These are phyloP conservation scores for Zeus faber DNA, from an alignment of 2,113 vertebrate species.

Conservation along the genomic window DNA sequence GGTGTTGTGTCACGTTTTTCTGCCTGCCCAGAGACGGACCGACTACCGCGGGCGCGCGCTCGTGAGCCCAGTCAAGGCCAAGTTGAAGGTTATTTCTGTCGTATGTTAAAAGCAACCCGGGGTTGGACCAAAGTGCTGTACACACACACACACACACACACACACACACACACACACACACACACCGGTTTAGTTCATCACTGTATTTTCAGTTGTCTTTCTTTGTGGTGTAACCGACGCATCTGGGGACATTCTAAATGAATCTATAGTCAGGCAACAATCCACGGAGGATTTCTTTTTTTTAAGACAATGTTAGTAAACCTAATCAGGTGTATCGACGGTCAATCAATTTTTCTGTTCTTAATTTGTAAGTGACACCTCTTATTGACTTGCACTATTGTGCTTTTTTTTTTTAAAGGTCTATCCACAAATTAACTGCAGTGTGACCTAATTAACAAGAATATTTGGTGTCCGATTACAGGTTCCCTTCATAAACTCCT, in stretches of 20 bases:
- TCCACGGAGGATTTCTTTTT: neutral
- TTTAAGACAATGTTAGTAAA: constrained; percentile 24
- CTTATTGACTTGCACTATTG: neutral
- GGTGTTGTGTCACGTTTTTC: too few species aligned
- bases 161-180: too few species aligned
- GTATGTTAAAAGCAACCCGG: too few species aligned
- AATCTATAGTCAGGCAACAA: neutral
- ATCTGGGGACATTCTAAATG: neutral
- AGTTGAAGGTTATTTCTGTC: too few species aligned
- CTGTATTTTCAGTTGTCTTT: too few species aligned
- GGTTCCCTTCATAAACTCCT: neutral
- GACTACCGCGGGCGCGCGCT: too few species aligned
- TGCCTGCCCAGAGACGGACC: too few species aligned
- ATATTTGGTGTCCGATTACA: neutral
- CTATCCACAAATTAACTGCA: too few species aligned
- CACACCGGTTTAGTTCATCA: neutral
- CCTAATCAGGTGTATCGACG: constrained; percentile 19
- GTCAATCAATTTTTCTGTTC: constrained; percentile 1
- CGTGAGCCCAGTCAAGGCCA: too few species aligned
- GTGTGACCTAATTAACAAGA: neutral
- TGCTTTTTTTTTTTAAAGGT: neutral
- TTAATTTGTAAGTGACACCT: constrained; percentile 27
- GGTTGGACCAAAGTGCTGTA: too few species aligned
- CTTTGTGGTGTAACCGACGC: too few species aligned
- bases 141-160: too few species aligned